These are phyloP conservation scores for Tribolium freemani DNA, from an alignment of 2,888 invertebrate genomes.

Conservation along the genomic window DNA sequence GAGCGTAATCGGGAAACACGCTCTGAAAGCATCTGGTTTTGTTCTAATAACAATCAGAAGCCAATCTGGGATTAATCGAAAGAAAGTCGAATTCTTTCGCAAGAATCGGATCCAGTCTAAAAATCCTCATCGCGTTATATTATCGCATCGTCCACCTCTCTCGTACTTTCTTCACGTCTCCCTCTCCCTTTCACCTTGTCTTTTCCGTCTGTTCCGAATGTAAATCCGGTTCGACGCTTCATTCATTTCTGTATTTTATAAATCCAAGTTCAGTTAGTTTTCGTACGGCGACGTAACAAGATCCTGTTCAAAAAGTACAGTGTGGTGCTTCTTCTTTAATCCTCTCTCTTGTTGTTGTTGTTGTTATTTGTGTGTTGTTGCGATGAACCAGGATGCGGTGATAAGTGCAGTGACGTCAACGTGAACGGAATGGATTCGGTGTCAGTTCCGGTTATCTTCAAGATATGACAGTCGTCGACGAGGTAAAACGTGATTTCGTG, in stretches of 20 bases:
- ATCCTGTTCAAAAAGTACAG: slow-evolving; percentile 2
- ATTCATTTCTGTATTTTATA: slow-evolving; percentile 25
- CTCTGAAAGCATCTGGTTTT: background rate
- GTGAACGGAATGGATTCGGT: slow-evolving; percentile 44
- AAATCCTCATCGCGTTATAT: background rate
- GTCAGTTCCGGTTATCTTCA: slow-evolving; percentile 45
- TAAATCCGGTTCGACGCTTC: slow-evolving; percentile 45
- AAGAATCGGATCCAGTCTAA: background rate
- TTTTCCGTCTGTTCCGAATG: slow-evolving; percentile 39
- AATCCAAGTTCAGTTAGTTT: slow-evolving; percentile 13
- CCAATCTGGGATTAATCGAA: background rate
- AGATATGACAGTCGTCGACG: slow-evolving; percentile 59
- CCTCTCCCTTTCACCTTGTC: slow-evolving; percentile 41
- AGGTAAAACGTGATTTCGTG: slow-evolving; percentile 50
- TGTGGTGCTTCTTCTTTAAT: background rate
- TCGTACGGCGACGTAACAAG: background rate
- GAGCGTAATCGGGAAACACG: background rate
- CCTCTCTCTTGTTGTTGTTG: slow-evolving; percentile 1
- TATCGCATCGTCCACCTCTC: slow-evolving; percentile 17
- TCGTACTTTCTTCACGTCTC: slow-evolving; percentile 35
- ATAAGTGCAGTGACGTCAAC: slow-evolving; percentile 44
- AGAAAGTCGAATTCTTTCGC: background rate
- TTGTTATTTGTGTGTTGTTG: slow-evolving; percentile 21
- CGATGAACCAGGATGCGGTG: slow-evolving; percentile 36
- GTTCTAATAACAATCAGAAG: background rate